A percentile compares a stretch with the other conserved stretches of the same genome.
phyloP scores from a whole-genome alignment of 2,888 invertebrate genomes.

The Dichetophora obliterata region DNA sequence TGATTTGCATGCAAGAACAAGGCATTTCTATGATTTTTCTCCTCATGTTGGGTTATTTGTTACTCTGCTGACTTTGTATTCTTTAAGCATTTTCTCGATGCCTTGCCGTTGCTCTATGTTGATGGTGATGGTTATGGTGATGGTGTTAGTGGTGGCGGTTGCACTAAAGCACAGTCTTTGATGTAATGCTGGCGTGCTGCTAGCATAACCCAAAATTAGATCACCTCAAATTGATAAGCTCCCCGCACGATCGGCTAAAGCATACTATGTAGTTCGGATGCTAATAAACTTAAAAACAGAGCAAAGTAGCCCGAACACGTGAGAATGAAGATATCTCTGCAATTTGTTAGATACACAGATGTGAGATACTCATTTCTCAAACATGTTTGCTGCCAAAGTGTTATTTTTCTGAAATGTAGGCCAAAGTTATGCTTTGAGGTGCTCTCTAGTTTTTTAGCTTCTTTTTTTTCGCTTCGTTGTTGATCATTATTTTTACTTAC shows the following conservation, averaged over 20 bases:
- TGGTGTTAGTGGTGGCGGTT: background rate
- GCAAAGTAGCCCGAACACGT: constrained; percentile 22
- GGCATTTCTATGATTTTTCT: constrained; percentile 30
- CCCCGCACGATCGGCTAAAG: constrained; percentile 8
- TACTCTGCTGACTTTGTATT: background rate
- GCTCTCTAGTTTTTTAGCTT: background rate
- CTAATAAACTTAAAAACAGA: background rate
- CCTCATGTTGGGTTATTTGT: background rate
- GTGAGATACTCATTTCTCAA: background rate
- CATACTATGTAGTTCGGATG: constrained; percentile 2
- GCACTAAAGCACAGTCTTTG: constrained; percentile 30
- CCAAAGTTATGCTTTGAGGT: constrained; percentile 12
- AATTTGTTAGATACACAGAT: constrained; percentile 25
- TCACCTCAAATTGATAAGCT: constrained; percentile 39
- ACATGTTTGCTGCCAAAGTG: background rate
- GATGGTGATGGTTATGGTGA: no score
- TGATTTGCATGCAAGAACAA: constrained; percentile 41
- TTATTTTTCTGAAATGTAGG: constrained; percentile 22
- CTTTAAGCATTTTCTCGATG: background rate
- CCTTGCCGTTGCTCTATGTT: no score
- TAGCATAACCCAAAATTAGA: constrained; percentile 46
- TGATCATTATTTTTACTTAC: background rate
- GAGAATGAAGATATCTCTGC: constrained; percentile 23
- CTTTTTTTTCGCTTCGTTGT: background rate
- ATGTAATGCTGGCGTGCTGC: constrained; percentile 33